phyloP scores from a whole-genome alignment of 2,888 invertebrate genomes.

The Iselma pallidipennis region DNA sequence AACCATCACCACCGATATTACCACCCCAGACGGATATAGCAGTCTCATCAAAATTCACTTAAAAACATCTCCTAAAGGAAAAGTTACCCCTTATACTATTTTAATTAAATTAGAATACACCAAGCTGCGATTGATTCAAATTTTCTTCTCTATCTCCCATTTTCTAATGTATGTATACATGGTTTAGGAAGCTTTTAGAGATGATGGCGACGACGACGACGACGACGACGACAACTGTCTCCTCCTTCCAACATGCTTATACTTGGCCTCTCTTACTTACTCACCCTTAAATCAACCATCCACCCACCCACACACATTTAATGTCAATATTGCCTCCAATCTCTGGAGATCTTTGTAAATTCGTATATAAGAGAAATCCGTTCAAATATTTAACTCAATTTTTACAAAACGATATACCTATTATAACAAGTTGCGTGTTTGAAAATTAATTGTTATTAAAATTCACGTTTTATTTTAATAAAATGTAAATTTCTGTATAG shows the following conservation, averaged over 20 bases:
- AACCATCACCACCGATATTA: neutral
- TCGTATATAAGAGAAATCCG: no score
- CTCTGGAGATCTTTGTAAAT: neutral
- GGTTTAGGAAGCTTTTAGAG: neutral
- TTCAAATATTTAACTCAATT: no score
- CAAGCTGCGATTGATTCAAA: neutral
- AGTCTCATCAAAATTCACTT: neutral
- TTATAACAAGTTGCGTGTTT: no score
- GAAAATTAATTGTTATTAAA: neutral
- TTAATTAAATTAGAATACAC: constrained; percentile 12
- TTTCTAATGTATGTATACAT: neutral
- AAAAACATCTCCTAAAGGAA: neutral
- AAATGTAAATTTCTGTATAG: neutral
- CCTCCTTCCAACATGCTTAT: no score
- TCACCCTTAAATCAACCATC: no score
- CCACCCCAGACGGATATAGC: neutral
- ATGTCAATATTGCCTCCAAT: neutral
- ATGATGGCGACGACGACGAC: neutral
- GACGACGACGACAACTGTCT: no score
- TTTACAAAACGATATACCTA: no score
- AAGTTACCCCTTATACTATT: neutral
- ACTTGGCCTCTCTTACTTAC: no score
- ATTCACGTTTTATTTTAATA: neutral
- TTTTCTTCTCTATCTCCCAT: neutral
- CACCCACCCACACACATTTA: no score